Conservation (phyloP, 2,888 invertebrate genomes). For the Eulithis testata region DNA sequence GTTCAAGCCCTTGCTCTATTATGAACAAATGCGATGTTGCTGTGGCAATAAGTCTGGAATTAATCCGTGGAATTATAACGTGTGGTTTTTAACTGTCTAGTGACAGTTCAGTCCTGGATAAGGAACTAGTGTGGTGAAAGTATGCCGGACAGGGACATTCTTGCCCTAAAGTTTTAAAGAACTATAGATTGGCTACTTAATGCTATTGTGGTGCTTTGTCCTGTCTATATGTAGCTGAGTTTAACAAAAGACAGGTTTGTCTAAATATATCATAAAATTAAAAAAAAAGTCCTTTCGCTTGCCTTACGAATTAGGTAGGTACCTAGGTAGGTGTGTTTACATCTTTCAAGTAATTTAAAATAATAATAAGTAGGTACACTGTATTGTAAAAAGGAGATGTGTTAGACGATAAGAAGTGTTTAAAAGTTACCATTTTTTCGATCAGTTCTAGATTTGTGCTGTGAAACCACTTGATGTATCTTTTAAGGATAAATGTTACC, state of each 20-base stretch:
- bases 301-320: not conserved
- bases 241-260: conserved; percentile 2
- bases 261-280: not conserved
- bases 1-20: too few species aligned
- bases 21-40: too few species aligned
- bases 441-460: conserved; percentile 9
- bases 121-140: not conserved
- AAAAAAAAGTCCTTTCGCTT: not conserved
- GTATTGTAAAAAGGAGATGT: not conserved
- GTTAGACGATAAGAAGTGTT: not conserved
- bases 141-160: not conserved
- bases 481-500: conserved; percentile 24
- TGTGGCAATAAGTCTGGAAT: too few species aligned
- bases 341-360: not conserved
- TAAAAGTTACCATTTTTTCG: not conserved
- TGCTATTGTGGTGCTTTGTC: conserved; percentile 9
- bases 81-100: too few species aligned
- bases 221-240: conserved; percentile 2
- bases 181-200: not conserved
- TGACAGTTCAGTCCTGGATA: too few species aligned
- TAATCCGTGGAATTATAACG: too few species aligned
- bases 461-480: conserved; percentile 2
- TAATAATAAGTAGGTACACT: not conserved
- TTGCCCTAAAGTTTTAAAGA: not conserved
- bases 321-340: too few species aligned